These are phyloP conservation scores for Homarus americanus DNA, from an alignment of 1,140 invertebrate species.

Conservation along the genomic window DNA sequence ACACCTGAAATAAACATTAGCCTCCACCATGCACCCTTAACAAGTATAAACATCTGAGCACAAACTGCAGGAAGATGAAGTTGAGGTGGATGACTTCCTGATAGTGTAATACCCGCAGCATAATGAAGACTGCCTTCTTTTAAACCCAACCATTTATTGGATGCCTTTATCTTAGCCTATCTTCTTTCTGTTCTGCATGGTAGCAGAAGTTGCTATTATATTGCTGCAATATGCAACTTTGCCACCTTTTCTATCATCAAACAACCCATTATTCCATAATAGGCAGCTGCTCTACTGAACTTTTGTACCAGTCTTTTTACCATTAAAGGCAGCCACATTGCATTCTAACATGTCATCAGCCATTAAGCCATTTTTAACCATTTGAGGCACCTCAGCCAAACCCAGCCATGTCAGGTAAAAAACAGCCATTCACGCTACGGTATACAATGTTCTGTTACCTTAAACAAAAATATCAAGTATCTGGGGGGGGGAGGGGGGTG, in stretches of 20 bases:
- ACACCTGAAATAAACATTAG: constrained; percentile 41
- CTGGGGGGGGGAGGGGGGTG: constrained; percentile 47
- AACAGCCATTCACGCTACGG: constrained; percentile 65
- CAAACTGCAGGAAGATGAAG: constrained; percentile 43
- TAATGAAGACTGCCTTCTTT: constrained; percentile 33
- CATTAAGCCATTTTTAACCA: constrained; percentile 66
- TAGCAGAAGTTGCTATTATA: constrained; percentile 37
- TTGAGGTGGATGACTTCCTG: constrained; percentile 16
- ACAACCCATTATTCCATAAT: constrained; percentile 44
- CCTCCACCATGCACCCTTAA: constrained; percentile 48
- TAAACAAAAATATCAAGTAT: constrained; percentile 71
- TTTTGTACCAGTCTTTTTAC: constrained; percentile 67
- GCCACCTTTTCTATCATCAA: constrained; percentile 36
- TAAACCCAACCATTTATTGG: constrained; percentile 42
- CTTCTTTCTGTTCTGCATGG: constrained; percentile 6
- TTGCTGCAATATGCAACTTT: constrained; percentile 52
- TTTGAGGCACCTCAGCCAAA: constrained; percentile 59
- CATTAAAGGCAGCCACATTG: constrained; percentile 66
- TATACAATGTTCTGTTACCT: constrained; percentile 63
- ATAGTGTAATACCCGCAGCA: constrained; percentile 44
- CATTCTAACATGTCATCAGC: constrained; percentile 55
- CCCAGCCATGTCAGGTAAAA: constrained; percentile 68
- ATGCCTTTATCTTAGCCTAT: constrained; percentile 32
- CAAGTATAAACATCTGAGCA: constrained; percentile 65
- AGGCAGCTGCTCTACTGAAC: constrained; percentile 63